Percentiles rank a stretch among this genome's conserved stretches.
phyloP scores from a whole-genome alignment of 2,113 vertebrate species.

The Athene noctua region DNA sequence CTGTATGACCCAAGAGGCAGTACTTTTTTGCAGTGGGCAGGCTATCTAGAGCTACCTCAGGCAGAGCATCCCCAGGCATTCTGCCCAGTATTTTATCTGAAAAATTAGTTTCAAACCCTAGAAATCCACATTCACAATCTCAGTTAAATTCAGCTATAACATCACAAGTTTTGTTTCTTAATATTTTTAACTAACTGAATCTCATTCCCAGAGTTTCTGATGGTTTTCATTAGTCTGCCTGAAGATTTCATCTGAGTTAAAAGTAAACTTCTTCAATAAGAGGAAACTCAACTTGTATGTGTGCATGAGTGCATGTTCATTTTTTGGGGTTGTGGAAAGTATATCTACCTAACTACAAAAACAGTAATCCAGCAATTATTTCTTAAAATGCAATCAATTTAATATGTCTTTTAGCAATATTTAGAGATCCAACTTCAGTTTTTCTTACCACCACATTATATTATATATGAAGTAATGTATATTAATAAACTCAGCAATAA shows the following conservation, averaged over 20 bases:
- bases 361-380: background rate
- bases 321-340: background rate
- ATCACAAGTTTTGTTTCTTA: background rate
- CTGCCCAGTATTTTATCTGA: background rate
- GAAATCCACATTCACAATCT: background rate
- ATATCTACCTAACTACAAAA: background rate
- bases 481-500: background rate
- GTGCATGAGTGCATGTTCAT: accelerated
- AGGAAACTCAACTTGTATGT: accelerated
- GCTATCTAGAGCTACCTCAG: background rate
- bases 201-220: background rate
- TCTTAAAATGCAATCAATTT: background rate
- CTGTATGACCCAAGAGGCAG: background rate
- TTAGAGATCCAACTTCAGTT: background rate
- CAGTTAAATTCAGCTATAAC: background rate
- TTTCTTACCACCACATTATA: background rate
- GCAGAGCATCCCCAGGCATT: background rate
- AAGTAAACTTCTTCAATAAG: background rate
- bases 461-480: background rate
- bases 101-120: background rate
- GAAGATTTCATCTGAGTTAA: background rate
- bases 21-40: accelerated
- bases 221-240: background rate
- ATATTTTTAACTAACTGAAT: background rate
- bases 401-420: background rate